phyloP scores from a whole-genome alignment of 2,113 vertebrate species.

The Clinocottus analis region DNA sequence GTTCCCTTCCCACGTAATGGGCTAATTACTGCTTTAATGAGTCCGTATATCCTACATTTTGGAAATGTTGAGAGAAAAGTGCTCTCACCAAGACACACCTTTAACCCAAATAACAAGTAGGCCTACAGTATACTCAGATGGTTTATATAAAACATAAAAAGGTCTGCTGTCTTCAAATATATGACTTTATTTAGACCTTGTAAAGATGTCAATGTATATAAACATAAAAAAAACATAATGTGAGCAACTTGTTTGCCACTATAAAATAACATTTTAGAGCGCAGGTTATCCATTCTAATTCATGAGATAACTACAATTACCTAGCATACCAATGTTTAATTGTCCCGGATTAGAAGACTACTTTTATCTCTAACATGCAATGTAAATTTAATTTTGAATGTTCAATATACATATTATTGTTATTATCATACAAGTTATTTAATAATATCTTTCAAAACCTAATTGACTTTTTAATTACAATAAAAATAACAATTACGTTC shows the following conservation, averaged over 20 bases:
- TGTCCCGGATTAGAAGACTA: conserved; percentile 38
- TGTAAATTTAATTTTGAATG: conserved; percentile 22
- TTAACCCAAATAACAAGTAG: conserved; percentile 4
- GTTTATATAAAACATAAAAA: conserved; percentile 7
- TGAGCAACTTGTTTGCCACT: neutral
- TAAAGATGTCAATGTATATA: neutral
- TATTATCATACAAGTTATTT: conserved; percentile 24
- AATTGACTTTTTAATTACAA: conserved; percentile 24
- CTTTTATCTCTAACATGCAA: conserved; percentile 41
- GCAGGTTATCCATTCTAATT: conserved; percentile 20
- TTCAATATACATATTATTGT: conserved; percentile 29
- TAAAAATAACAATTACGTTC: conserved; percentile 26
- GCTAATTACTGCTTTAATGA: conserved; percentile 82
- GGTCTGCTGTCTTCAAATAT: neutral
- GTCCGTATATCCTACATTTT: conserved; percentile 57
- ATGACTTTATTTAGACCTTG: neutral
- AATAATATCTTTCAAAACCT: neutral
- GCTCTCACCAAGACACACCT: neutral
- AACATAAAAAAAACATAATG: neutral
- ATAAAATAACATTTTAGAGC: conserved; percentile 7
- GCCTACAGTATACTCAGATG: neutral
- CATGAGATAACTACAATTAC: conserved; percentile 34
- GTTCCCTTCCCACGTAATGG: conserved; percentile 74
- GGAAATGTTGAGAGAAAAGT: conserved; percentile 38
- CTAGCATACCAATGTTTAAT: conserved; percentile 26